Conservation (phyloP, 2,797 vertebrate genomes). For the Syndactyla subalaris region DNA sequence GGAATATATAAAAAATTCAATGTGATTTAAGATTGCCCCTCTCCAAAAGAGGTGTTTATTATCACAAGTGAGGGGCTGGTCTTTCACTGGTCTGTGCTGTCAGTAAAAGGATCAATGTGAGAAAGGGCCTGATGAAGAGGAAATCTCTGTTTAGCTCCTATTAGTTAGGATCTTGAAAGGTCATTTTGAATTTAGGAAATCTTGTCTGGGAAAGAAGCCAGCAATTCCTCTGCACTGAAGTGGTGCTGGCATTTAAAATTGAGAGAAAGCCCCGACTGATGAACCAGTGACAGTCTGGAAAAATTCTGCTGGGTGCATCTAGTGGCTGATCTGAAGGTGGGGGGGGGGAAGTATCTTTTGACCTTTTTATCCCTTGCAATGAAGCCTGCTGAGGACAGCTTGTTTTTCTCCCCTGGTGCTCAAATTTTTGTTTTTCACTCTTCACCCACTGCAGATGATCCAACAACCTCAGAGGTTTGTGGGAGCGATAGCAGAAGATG, state of each 20-base stretch:
- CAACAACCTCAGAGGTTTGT: neutral
- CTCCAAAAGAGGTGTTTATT: conserved; percentile 4
- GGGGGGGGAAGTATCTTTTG: neutral
- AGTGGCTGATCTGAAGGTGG: neutral
- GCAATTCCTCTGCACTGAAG: conserved; percentile 45
- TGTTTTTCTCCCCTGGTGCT: conserved; percentile 30
- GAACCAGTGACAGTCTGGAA: conserved; percentile 50
- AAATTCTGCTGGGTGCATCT: conserved; percentile 21
- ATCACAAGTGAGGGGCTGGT: neutral
- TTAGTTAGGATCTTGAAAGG: conserved; percentile 57
- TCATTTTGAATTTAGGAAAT: conserved; percentile 63
- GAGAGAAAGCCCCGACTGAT: conserved; percentile 19
- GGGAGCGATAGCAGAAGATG: neutral
- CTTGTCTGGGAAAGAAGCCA: conserved; percentile 55
- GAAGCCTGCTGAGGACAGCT: conserved; percentile 12
- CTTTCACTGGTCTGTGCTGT: neutral
- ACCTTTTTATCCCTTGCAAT: conserved; percentile 33
- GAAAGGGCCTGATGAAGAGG: conserved; percentile 36
- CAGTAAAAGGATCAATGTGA: conserved; percentile 35
- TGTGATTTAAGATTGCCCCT: neutral
- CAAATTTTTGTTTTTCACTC: conserved; percentile 7
- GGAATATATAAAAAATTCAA: neutral
- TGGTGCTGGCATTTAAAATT: conserved; percentile 39
- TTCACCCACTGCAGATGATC: neutral
- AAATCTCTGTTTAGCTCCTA: conserved; percentile 53